Evolutionary conservation across 2,888 invertebrate genomes (phyloP), one percentile per base, ranked within the genome.

Genomic region (Agrochola litura): DNA sequence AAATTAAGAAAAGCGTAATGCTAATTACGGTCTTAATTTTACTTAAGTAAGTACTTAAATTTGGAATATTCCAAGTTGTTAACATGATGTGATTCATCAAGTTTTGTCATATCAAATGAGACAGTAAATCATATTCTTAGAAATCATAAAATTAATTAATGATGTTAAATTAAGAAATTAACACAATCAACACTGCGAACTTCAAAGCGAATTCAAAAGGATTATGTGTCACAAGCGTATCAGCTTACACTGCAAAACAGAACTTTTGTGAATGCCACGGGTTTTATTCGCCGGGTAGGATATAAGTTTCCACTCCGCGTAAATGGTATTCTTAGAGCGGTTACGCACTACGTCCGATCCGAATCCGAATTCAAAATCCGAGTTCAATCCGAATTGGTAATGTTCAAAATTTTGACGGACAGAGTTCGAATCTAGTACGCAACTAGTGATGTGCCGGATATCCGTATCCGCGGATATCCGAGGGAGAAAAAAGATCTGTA

Each of bases 161-260:
- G 71, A 66, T 54, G 10, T 52, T 77, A 80, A 81, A 82, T 78
- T 58, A 81, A 70, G 69, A 79, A 68, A 73, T 54, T 52, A 52
- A 19, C 52, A 52, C 52, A 52, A 6, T 30, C 41, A 78, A 80
- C 66, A 64, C 72, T 76, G 88, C 84, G 25, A 85, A 88, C 77
- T 87, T 88, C 88, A 88, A 87, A 88, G 88, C 43, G 52, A 81
- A 76, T 77, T 73, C 67, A 14, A 72, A 76, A 73, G 64, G 79
- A 81, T 87, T 25, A 67, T 2, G 66, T 87, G 60, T 76, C 88
- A 83, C 77, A 86, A 66, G 37, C 65, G 25, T 88, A 83, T 88
- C 71, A 37, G 12, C 0, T 87, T 83, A 77, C 87, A 63, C 16
- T 68, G 25, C 77, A 37, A 77, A 70, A 46, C 37, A 37, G 0